Percentiles rank a stretch among this genome's conserved stretches.
Conservation (phyloP, 2,888 invertebrate genomes). For the Latrodectus hesperus region DNA sequence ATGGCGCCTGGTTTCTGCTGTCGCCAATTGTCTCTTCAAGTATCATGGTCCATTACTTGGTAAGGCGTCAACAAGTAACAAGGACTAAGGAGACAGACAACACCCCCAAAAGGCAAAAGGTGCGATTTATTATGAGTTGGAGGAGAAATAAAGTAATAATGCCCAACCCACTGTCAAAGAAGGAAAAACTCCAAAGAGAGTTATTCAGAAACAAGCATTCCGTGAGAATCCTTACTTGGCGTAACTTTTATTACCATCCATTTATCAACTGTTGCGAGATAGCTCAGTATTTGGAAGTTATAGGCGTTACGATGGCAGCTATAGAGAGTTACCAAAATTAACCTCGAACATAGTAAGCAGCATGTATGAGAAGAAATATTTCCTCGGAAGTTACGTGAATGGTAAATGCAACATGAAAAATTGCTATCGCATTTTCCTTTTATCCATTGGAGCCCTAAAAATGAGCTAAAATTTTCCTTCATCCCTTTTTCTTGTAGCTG, state of each 20-base stretch:
- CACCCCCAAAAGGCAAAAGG: slow-evolving; percentile 48
- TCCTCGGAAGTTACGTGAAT: slow-evolving; percentile 22
- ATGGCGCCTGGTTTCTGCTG: slow-evolving; percentile 40
- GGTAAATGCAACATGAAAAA: slow-evolving; percentile 40
- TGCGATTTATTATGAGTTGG: slow-evolving; percentile 55
- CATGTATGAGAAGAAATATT: slow-evolving; percentile 30
- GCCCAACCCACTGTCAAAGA: slow-evolving; percentile 27
- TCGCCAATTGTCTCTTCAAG: slow-evolving; percentile 39
- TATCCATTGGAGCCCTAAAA: neutral
- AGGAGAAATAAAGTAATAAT: slow-evolving; percentile 59
- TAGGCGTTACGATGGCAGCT: neutral
- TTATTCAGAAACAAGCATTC: slow-evolving; percentile 52
- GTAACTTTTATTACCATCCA: slow-evolving; percentile 58
- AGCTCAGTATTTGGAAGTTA: slow-evolving; percentile 22
- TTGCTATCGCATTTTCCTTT: slow-evolving; percentile 34
- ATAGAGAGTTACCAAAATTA: slow-evolving; percentile 47
- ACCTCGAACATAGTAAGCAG: slow-evolving; percentile 12
- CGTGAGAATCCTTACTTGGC: slow-evolving; percentile 45
- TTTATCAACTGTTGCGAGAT: slow-evolving; percentile 47
- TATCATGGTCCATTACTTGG: slow-evolving; percentile 44
- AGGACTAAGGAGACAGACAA: slow-evolving; percentile 6
- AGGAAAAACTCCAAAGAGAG: slow-evolving; percentile 29
- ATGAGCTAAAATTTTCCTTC: neutral
- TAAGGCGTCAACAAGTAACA: slow-evolving; percentile 47
- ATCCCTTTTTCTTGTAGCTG: neutral